Base-by-base conservation (phyloP, 2,888 invertebrate species). In the Venusia cambrica region DNA sequence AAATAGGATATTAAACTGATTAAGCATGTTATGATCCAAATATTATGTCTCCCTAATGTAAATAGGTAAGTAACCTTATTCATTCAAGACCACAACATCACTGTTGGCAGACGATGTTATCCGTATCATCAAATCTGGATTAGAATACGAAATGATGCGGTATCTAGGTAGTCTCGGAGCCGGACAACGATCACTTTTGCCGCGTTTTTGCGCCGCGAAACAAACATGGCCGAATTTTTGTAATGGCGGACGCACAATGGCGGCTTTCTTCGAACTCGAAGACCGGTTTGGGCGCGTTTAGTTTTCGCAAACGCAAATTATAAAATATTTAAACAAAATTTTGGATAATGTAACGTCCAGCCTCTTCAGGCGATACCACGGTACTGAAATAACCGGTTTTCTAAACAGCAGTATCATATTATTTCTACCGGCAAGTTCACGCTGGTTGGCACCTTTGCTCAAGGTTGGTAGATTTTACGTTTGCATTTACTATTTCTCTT, bases 221-320 rank as follows among this genome's bases (percentile, higher is more conserved):
- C 72, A 68, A 79, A 79, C 67, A 81, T 80, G 80, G 80, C 78
- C 78, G 81, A 83, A 81, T 73, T 75, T 73, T 67, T 62, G 66
- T 73, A 64, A 78, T 78, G 78, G 77, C 73, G 65, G 73, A 65
- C 56, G 52, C 53, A 54, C 63, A 63, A 70, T 69, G 73, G 72
- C 66, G 72, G 69, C 65, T 69, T 70, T 71, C 70, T 62, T 62
- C 65, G 69, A 64, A 63, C 52, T 36, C 40, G 32, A 46, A 44
- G 66, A 76, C 80, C 75, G 78, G 80, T 79, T 76, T 68, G 50
- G 58, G 57, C 54, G 58, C 53, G 60, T 47, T 54, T 48, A 57
- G 55, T 67, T 71, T 76, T 74, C 57, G 73, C 74, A 69, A 74
- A 57, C 61, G 53, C 62, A 58, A 58, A 57, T 47, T 62, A 58